Conservation (phyloP, 2,113 vertebrate genomes). For the Odocoileus hemionus region DNA sequence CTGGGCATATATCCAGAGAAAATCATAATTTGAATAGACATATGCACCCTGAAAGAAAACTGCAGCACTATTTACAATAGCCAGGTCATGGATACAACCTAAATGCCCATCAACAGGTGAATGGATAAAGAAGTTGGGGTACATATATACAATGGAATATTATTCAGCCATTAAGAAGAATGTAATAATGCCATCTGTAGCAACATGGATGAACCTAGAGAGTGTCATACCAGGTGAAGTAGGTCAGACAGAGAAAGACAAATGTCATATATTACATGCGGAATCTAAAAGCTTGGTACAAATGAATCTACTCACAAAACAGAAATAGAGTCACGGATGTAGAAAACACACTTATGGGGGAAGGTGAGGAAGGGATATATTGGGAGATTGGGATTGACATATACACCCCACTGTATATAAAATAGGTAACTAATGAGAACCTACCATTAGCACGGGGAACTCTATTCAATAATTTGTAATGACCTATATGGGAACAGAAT, state of each 20-base stretch:
- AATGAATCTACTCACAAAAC: not conserved
- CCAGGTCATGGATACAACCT: not conserved
- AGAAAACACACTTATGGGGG: not conserved
- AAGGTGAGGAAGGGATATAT: not conserved
- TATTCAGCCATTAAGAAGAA: not conserved
- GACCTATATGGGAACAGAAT: not conserved
- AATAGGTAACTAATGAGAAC: not conserved
- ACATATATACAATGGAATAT: not conserved
- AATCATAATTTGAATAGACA: not conserved
- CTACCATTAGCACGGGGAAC: not conserved
- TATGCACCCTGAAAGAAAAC: not conserved
- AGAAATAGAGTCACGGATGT: not conserved
- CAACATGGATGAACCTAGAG: not conserved
- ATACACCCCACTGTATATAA: not conserved
- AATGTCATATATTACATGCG: not conserved
- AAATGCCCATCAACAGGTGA: not conserved
- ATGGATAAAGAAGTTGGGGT: not conserved
- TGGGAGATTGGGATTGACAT: not conserved
- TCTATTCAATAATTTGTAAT: not conserved
- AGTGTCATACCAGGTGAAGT: not conserved
- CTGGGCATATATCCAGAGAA: not conserved
- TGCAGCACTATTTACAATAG: not conserved
- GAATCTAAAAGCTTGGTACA: not conserved
- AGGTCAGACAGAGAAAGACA: not conserved
- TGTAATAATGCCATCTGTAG: not conserved